phyloP scores from a whole-genome alignment of 2,797 vertebrate genomes.

The Phrynocephalus guinanensis region DNA sequence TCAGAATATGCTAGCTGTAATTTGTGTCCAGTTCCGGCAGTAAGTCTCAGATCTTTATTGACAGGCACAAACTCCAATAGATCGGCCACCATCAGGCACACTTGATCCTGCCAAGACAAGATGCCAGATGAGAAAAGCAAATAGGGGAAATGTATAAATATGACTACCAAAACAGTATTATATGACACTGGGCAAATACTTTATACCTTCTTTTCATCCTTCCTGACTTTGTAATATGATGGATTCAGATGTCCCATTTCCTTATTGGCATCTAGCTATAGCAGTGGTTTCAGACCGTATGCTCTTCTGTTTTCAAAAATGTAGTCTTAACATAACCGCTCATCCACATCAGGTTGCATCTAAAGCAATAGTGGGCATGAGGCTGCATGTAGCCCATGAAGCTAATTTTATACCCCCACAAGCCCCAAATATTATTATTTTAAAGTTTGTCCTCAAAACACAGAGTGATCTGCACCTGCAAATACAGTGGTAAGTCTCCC shows the following conservation, averaged over 20 bases:
- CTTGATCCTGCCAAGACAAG: constrained; percentile 82
- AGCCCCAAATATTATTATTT: no score
- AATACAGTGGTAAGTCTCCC: no score
- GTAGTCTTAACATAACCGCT: background rate
- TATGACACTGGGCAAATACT: background rate
- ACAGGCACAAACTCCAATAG: constrained; percentile 90
- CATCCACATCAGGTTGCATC: background rate
- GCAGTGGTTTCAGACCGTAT: background rate
- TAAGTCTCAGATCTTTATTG: constrained; percentile 82
- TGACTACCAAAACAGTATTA: background rate
- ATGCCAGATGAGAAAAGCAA: fast-evolving
- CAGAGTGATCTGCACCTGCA: no score
- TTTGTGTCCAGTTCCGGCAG: constrained; percentile 83
- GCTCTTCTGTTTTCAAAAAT: background rate
- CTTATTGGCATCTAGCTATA: background rate
- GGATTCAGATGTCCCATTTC: background rate
- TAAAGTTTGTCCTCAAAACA: no score
- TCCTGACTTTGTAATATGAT: background rate
- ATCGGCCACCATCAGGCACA: constrained; percentile 91
- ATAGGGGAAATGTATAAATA: background rate
- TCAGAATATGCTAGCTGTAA: constrained; percentile 86
- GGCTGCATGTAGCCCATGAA: no score
- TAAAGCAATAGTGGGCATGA: background rate
- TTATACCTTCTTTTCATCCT: background rate
- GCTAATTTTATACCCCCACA: no score